Percentiles rank a stretch among this genome's conserved stretches.
Conservation (phyloP, 2,113 vertebrate species). For the Narcine bancroftii region DNA sequence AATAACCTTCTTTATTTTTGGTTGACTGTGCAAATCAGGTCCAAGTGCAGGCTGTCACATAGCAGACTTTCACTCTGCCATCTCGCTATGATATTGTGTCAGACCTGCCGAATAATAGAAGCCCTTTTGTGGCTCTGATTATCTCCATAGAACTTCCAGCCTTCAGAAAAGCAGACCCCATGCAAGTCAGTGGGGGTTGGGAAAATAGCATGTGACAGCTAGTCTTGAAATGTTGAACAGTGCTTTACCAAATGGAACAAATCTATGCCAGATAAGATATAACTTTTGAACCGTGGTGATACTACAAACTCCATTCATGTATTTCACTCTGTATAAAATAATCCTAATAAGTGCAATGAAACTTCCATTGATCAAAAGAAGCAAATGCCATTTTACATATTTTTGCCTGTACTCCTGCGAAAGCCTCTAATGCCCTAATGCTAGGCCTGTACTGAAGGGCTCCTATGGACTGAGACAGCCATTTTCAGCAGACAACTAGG, state of each 20-base stretch:
- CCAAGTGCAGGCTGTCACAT: slow-evolving; percentile 44
- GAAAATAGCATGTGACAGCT: background rate
- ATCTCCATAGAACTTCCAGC: slow-evolving; percentile 40
- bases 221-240: background rate
- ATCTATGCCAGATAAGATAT: too few relatives aligned
- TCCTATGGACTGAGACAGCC: background rate
- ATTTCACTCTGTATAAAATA: background rate
- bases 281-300: background rate
- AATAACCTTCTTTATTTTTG: slow-evolving; percentile 40
- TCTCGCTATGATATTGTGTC: slow-evolving; percentile 41
- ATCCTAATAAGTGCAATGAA: background rate
- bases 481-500: too few relatives aligned
- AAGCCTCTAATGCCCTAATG: too few relatives aligned
- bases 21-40: slow-evolving; percentile 46
- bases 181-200: too few relatives aligned
- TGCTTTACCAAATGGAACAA: background rate
- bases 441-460: background rate
- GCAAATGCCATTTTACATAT: background rate
- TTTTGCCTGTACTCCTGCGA: background rate
- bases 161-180: slow-evolving; percentile 27
- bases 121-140: slow-evolving; percentile 39
- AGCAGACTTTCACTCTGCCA: slow-evolving; percentile 42
- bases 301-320: background rate
- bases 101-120: slow-evolving; percentile 42
- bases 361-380: background rate